phyloP scores from a whole-genome alignment of 37 sponge, comb jelly and placozoan species.

The Oscarella lobularis region DNA sequence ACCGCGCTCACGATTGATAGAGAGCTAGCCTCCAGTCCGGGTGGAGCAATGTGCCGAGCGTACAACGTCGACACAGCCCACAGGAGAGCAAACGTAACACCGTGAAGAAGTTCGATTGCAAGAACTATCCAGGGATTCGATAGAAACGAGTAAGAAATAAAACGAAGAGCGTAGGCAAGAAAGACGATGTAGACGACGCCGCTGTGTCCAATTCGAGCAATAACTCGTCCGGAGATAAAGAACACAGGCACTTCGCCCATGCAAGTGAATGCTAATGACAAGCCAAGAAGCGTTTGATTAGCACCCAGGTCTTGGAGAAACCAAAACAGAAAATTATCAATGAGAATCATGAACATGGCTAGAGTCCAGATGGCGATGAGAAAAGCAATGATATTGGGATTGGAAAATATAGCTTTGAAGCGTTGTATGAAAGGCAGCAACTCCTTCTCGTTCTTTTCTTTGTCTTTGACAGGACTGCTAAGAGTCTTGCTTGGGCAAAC shows the following conservation, averaged over 20 bases:
- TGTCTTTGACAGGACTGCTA: not conserved
- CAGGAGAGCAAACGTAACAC: slow-evolving; percentile 9
- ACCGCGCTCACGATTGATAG: not conserved
- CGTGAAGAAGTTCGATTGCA: slow-evolving; percentile 4
- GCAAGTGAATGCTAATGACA: not conserved
- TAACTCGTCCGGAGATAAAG: not conserved
- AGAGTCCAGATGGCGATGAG: not conserved
- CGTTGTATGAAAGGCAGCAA: not conserved
- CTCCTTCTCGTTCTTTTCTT: not conserved
- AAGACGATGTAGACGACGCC: not conserved
- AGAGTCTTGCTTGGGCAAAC: not conserved
- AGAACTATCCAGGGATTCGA: not conserved
- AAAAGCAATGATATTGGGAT: not conserved
- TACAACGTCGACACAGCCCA: not conserved
- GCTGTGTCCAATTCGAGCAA: not conserved
- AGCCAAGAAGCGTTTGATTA: not conserved
- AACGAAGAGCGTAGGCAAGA: not conserved
- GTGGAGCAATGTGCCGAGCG: not conserved
- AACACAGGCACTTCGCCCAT: not conserved
- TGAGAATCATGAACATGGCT: not conserved
- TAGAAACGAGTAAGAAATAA: not conserved
- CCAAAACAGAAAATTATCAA: slow-evolving; percentile 5
- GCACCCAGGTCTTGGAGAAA: slow-evolving; percentile 6
- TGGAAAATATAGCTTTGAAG: not conserved
- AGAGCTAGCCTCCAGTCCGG: not conserved